These are phyloP conservation scores for Neotoxoptera formosana DNA, from an alignment of 1,140 invertebrate species.

Conservation along the genomic window DNA sequence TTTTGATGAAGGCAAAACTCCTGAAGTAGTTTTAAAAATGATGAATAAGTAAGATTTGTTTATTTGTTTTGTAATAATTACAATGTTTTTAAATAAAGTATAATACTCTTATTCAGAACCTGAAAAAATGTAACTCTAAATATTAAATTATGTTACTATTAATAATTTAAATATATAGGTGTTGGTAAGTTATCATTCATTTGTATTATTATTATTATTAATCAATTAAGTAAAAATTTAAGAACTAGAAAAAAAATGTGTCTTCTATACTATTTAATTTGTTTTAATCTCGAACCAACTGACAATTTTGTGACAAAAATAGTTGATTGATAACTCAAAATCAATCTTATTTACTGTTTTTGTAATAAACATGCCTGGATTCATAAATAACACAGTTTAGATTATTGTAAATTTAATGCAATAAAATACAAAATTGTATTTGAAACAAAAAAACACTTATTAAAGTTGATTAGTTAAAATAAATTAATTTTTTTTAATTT, in stretches of 20 bases:
- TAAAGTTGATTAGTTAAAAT: not conserved
- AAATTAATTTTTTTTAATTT: not conserved
- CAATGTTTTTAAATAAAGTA: not conserved
- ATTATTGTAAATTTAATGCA: no score
- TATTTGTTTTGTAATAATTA: not conserved
- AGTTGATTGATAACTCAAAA: not conserved
- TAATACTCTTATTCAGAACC: not conserved
- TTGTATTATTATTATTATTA: not conserved
- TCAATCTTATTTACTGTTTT: not conserved
- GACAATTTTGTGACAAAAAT: no score
- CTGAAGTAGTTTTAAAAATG: slow-evolving; percentile 21
- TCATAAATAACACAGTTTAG: no score
- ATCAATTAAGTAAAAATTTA: not conserved
- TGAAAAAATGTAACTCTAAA: not conserved
- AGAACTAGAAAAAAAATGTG: no score
- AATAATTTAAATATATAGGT: not conserved
- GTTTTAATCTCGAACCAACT: not conserved
- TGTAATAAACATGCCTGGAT: not conserved
- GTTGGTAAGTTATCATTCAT: not conserved
- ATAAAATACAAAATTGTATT: not conserved
- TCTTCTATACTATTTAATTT: not conserved
- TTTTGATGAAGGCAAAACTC: slow-evolving; percentile 61
- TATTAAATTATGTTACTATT: not conserved
- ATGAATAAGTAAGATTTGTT: slow-evolving; percentile 44
- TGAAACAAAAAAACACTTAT: not conserved